A percentile compares a stretch with the other conserved stretches of the same genome.
These are phyloP conservation scores for Phyllostomus hastatus DNA, from an alignment of 2,113 vertebrate species.

Conservation along the genomic window DNA sequence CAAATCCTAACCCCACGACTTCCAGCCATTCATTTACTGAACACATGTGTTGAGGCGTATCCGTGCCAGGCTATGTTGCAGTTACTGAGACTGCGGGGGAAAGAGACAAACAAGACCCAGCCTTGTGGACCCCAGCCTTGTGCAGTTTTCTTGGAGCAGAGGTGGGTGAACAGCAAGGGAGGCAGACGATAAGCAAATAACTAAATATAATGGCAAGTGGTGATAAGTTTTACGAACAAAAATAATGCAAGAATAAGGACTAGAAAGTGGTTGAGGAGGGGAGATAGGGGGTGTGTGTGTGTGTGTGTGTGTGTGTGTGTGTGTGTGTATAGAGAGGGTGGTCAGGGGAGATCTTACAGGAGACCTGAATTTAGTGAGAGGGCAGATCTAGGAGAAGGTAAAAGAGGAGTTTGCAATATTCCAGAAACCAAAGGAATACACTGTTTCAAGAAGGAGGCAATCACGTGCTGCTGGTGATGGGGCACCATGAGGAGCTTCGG, in stretches of 20 bases:
- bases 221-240: neutral
- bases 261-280: neutral
- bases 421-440: neutral
- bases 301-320: neutral
- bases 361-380: neutral
- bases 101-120: neutral
- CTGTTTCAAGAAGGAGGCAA: neutral
- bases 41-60: neutral
- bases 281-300: neutral
- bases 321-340: neutral
- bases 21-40: neutral
- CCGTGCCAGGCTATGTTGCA: neutral
- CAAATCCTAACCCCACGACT: neutral
- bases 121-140: neutral
- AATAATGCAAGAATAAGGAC: neutral
- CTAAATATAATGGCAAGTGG: neutral
- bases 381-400: neutral
- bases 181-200: neutral
- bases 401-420: neutral
- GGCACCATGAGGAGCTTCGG: neutral
- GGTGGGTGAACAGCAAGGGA: neutral
- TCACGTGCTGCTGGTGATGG: neutral
- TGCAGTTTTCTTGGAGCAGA: neutral
- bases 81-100: neutral
- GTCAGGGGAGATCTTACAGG: neutral